These are phyloP conservation scores for Microcebus jonahi DNA, from an alignment of 2,113 vertebrate species.

Conservation along the genomic window DNA sequence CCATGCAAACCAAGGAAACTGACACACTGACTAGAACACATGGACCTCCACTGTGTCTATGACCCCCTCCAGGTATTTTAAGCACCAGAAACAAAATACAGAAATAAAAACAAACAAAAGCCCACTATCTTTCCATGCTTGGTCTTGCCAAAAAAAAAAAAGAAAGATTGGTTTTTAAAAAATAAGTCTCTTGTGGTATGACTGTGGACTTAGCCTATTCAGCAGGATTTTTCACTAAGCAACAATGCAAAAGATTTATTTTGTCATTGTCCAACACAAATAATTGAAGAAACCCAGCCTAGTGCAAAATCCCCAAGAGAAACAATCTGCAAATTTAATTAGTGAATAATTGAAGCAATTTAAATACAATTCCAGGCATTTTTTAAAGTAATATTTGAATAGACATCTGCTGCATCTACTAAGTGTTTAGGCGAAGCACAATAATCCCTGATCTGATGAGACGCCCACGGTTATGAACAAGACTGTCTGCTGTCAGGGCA, in stretches of 20 bases:
- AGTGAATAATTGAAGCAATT: slow-evolving; percentile 76
- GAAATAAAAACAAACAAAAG: slow-evolving; percentile 50
- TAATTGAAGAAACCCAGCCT: slow-evolving; percentile 68
- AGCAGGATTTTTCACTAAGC: slow-evolving; percentile 57
- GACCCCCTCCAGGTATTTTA: neutral
- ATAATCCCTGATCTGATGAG: slow-evolving; percentile 1
- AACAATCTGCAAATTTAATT: slow-evolving; percentile 75
- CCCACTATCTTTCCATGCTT: neutral
- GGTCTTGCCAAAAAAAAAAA: neutral
- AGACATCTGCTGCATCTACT: slow-evolving; percentile 62
- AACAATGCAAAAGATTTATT: slow-evolving; percentile 63
- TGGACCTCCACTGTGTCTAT: neutral
- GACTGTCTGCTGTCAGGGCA: slow-evolving; percentile 23
- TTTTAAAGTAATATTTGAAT: slow-evolving; percentile 73
- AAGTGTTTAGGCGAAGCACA: slow-evolving; percentile 42
- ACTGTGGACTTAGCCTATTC: slow-evolving; percentile 54
- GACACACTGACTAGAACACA: neutral
- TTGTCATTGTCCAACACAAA: slow-evolving; percentile 71
- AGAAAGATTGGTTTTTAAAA: neutral
- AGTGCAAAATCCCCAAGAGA: slow-evolving; percentile 66
- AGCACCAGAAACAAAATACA: neutral
- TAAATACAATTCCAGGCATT: slow-evolving; percentile 74
- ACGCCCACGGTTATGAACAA: slow-evolving; percentile 47
- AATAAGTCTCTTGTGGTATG: neutral
- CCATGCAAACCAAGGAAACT: neutral